Conservation (phyloP, 2,888 invertebrate species). For the Mesochorus sp. region DNA sequence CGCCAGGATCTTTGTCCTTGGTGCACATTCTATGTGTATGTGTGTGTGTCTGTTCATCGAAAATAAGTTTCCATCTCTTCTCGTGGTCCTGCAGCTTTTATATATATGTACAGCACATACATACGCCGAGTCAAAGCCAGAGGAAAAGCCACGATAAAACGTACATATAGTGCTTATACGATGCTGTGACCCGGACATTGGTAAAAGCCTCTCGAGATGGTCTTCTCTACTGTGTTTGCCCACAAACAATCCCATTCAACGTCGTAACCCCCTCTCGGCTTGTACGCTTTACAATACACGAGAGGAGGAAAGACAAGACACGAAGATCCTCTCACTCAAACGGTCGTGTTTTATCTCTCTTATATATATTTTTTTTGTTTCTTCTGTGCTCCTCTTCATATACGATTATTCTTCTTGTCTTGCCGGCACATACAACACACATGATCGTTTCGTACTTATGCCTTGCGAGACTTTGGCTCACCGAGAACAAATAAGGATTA, state of each 20-base stretch:
- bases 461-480: neutral
- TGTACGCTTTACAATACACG: constrained; percentile 45
- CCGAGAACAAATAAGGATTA: constrained; percentile 26
- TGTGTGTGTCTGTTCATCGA: neutral
- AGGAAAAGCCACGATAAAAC: constrained; percentile 30
- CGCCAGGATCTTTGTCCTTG: constrained; percentile 31
- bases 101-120: neutral
- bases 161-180: constrained; percentile 26
- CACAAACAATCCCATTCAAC: constrained; percentile 76
- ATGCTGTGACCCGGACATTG: constrained; percentile 61
- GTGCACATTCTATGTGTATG: constrained; percentile 13
- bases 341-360: constrained; percentile 1
- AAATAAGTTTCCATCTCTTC: constrained; percentile 11
- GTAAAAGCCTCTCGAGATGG: constrained; percentile 63
- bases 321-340: constrained; percentile 48
- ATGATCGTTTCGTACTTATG: constrained; percentile 16
- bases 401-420: neutral
- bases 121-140: neutral
- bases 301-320: constrained; percentile 40
- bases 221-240: constrained; percentile 70
- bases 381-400: neutral
- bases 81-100: constrained; percentile 1
- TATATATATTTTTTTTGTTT: neutral
- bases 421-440: neutral
- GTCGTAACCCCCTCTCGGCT: constrained; percentile 58